These are phyloP conservation scores for Montipora cactus DNA, from an alignment of 64 coral and sea anemone species.

Conservation along the genomic window DNA sequence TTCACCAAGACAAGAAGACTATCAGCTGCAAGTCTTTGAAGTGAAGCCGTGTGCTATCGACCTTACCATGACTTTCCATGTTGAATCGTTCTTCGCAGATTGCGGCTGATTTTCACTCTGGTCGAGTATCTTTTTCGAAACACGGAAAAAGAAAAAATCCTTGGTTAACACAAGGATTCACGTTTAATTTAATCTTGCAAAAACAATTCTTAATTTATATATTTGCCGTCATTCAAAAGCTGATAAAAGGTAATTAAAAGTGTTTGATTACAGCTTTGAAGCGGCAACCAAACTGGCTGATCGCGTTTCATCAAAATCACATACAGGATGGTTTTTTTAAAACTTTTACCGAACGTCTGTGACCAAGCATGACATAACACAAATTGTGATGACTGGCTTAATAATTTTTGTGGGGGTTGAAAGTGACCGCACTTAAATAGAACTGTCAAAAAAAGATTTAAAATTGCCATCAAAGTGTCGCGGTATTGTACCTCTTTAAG, in stretches of 20 bases:
- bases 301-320: constrained; percentile 1
- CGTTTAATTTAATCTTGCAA: constrained; percentile 13
- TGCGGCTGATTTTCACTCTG: background rate
- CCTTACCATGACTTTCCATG: background rate
- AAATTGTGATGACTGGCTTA: constrained; percentile 10
- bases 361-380: background rate
- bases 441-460: background rate
- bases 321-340: background rate
- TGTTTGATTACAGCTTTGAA: constrained; percentile 8
- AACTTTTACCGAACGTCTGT: background rate
- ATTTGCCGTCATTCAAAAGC: constrained; percentile 38
- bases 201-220: constrained; percentile 34
- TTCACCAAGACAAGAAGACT: constrained; percentile 11
- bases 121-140: background rate
- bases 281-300: background rate
- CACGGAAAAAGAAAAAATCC: background rate
- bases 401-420: background rate
- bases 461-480: background rate
- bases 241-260: constrained; percentile 55
- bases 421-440: background rate
- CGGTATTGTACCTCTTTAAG: background rate
- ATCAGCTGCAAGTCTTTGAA: constrained; percentile 38
- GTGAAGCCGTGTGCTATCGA: constrained; percentile 35
- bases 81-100: background rate
- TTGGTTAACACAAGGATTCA: constrained; percentile 14